Evolutionary conservation across 2,113 vertebrate species (phyloP).

Genomic region (Erpornis zantholeuca): DNA sequence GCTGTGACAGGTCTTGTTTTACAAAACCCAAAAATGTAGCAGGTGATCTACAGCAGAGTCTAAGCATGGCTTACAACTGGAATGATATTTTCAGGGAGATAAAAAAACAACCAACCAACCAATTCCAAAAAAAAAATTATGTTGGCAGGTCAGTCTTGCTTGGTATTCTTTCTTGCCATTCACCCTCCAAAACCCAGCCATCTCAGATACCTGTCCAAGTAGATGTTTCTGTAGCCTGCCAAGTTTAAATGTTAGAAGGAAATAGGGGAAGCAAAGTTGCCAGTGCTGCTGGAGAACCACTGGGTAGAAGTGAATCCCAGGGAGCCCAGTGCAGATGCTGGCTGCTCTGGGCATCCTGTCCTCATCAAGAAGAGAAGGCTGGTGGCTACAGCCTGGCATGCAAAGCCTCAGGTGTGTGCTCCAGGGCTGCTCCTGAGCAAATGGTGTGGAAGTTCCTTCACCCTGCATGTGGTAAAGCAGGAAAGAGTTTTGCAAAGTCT

Average conservation of each 20-base stretch:
- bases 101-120: neutral
- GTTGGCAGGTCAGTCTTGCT: neutral
- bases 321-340: neutral
- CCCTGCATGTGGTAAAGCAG: neutral
- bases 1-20: neutral
- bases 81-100: neutral
- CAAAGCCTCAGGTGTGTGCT: neutral
- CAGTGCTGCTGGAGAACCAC: neutral
- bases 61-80: neutral
- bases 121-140: accelerated
- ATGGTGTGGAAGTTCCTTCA: neutral
- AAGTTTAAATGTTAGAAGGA: neutral
- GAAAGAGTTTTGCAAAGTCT: neutral
- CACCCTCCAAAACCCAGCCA: neutral
- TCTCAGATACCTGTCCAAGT: neutral
- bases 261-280: neutral
- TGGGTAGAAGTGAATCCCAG: neutral
- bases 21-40: neutral
- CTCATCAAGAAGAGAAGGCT: neutral
- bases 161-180: neutral
- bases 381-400: neutral
- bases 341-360: neutral
- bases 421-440: neutral
- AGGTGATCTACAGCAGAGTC: neutral
- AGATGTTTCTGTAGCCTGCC: neutral